Percentiles rank a stretch among this genome's conserved stretches.
Evolutionary conservation across 2,797 vertebrate genomes (phyloP).

Genomic region (Myripristis murdjan): DNA sequence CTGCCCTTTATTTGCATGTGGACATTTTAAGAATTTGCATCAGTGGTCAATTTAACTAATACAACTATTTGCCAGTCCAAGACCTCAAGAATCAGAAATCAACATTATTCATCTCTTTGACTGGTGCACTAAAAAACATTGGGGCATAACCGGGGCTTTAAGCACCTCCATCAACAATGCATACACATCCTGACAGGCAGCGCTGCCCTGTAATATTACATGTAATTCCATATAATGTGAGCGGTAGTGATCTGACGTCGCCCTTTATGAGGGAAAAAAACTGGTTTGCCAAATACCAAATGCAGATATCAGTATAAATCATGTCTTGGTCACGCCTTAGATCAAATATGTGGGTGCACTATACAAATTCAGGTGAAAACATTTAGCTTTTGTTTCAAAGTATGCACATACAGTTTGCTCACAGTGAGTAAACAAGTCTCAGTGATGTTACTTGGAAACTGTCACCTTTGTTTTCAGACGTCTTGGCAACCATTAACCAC

Average conservation of each 20-base stretch:
- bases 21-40: no score
- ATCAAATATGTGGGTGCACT: not conserved
- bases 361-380: no score
- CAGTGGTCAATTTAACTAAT: no score
- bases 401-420: no score
- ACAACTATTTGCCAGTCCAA: no score
- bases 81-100: no score
- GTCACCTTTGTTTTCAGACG: not conserved
- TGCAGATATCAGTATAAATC: not conserved
- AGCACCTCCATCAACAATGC: constrained; percentile 20
- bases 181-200: not conserved
- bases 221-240: constrained; percentile 1
- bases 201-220: not conserved
- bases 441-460: no score
- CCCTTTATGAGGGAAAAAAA: not conserved
- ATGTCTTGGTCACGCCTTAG: not conserved
- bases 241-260: not conserved
- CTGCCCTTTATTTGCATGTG: no score
- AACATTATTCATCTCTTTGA: no score
- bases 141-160: not conserved
- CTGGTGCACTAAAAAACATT: no score
- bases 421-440: no score
- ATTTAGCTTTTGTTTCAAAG: no score
- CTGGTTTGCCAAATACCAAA: not conserved
- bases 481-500: not conserved